Percentiles rank a stretch among this genome's conserved stretches.
Evolutionary conservation across 2,888 invertebrate species (phyloP).

Genomic region (Tipula lateralis): DNA sequence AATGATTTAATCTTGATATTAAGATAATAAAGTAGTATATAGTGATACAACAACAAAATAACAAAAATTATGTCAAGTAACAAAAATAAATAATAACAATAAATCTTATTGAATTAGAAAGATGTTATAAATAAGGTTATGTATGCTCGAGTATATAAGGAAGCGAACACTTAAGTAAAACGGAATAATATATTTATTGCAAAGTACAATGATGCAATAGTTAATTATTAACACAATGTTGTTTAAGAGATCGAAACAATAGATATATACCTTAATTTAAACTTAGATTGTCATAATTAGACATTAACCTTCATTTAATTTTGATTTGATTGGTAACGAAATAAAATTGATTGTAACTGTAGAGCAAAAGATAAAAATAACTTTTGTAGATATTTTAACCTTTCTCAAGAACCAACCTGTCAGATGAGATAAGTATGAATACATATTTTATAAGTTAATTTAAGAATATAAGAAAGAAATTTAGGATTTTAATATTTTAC

Average conservation of each 20-base stretch:
- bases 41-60: not conserved
- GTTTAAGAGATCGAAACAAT: too few species aligned
- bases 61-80: not conserved
- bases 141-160: not conserved
- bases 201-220: not conserved
- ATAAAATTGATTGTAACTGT: not conserved
- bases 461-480: not conserved
- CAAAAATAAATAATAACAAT: not conserved
- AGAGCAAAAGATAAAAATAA: not conserved
- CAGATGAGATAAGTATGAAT: not conserved
- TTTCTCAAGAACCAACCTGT: not conserved
- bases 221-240: not conserved
- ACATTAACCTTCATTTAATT: not conserved
- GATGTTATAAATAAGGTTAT: not conserved
- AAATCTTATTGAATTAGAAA: not conserved
- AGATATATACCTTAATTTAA: not conserved
- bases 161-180: not conserved
- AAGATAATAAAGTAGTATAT: not conserved
- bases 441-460: constrained; percentile 3
- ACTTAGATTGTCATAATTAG: not conserved
- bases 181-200: not conserved
- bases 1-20: not conserved
- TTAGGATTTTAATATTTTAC: not conserved
- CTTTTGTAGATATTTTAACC: not conserved
- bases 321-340: not conserved